phyloP scores from a whole-genome alignment of 2,797 vertebrate species.

The Chanos chanos region DNA sequence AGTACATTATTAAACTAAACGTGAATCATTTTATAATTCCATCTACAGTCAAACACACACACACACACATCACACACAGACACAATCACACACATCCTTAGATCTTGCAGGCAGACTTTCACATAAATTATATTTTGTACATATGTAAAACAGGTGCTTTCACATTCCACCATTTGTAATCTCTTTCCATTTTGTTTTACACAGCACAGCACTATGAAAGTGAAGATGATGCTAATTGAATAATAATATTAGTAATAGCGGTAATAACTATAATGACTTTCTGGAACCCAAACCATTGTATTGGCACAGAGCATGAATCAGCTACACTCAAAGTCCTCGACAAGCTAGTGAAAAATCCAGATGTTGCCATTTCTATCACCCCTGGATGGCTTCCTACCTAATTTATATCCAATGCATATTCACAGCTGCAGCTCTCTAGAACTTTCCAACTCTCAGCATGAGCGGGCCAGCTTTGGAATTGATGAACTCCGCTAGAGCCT shows the following conservation, averaged over 20 bases:
- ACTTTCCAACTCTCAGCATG: slow-evolving; percentile 36
- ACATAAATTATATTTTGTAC: too few species aligned
- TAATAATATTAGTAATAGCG: slow-evolving; percentile 47
- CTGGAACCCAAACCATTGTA: slow-evolving; percentile 44
- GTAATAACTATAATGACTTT: slow-evolving; percentile 46
- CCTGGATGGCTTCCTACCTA: slow-evolving; percentile 52
- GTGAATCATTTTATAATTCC: too few species aligned
- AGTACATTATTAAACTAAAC: too few species aligned
- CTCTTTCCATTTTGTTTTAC: slow-evolving; percentile 24
- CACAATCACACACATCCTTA: too few species aligned
- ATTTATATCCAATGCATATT: slow-evolving; percentile 58
- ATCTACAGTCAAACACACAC: too few species aligned
- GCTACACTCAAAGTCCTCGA: slow-evolving; percentile 43
- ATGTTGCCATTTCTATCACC: slow-evolving; percentile 58
- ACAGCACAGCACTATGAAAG: slow-evolving; percentile 29
- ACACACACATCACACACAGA: too few species aligned
- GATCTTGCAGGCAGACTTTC: too few species aligned
- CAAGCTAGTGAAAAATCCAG: slow-evolving; percentile 55
- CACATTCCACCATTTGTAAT: too few species aligned
- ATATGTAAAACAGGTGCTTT: too few species aligned
- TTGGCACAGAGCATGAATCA: slow-evolving; percentile 46
- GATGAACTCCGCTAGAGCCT: slow-evolving; percentile 40
- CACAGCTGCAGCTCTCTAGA: slow-evolving; percentile 40
- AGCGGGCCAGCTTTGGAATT: slow-evolving; percentile 28
- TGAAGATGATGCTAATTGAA: slow-evolving; percentile 46